Conservation (phyloP, 2,797 vertebrate species). For the Centroberyx gerrardi region DNA sequence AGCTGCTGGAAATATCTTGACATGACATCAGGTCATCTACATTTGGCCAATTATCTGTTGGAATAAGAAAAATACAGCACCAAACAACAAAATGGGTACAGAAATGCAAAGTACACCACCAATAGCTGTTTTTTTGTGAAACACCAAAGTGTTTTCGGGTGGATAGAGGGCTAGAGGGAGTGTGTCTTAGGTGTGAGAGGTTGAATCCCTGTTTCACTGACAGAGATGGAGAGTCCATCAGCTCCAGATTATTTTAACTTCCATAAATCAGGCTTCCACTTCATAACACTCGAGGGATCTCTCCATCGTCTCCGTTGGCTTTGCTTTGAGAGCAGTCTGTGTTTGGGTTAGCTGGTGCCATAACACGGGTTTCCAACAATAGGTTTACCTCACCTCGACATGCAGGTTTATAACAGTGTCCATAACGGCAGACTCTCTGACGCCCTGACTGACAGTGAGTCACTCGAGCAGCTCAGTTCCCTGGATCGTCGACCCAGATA, state of each 20-base stretch:
- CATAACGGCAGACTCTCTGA: constrained; percentile 62
- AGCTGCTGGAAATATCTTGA: too few species aligned
- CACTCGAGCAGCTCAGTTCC: constrained; percentile 32
- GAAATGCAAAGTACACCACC: too few species aligned
- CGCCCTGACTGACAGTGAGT: constrained; percentile 42
- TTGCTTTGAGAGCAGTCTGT: constrained; percentile 32
- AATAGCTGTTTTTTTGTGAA: too few species aligned
- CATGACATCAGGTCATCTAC: too few species aligned
- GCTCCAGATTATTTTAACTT: not conserved
- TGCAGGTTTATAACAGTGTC: constrained; percentile 40
- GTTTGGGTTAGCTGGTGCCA: constrained; percentile 42
- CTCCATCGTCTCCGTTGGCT: constrained; percentile 8
- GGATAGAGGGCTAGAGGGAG: not conserved
- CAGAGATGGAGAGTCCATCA: not conserved
- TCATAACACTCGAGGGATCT: constrained; percentile 2
- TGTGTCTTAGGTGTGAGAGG: not conserved
- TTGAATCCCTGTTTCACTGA: not conserved
- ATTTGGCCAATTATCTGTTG: too few species aligned
- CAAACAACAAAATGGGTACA: not conserved
- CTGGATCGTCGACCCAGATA: constrained; percentile 60
- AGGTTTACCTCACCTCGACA: constrained; percentile 39
- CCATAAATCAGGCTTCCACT: not conserved
- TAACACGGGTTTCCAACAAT: constrained; percentile 19
- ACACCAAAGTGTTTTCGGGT: too few species aligned
- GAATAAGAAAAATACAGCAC: too few species aligned